These are phyloP conservation scores for Eumaeus atala DNA, from an alignment of 1,140 invertebrate genomes.

Conservation along the genomic window DNA sequence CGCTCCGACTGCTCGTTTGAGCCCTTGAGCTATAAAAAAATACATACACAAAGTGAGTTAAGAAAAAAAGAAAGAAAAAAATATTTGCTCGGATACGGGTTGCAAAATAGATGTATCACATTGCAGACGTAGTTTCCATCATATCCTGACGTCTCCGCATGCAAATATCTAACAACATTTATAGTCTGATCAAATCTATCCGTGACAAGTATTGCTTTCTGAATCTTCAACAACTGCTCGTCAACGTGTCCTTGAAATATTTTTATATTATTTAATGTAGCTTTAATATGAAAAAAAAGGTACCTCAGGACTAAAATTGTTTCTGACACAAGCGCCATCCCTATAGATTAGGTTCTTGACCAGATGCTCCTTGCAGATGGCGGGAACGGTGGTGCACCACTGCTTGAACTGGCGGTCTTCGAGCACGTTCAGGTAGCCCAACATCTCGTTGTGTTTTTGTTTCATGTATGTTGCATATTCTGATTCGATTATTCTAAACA, in stretches of 20 bases:
- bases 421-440: constrained; percentile 44
- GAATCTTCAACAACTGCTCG: constrained; percentile 75
- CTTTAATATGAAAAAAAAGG: constrained; percentile 6
- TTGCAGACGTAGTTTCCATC: no score
- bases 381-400: constrained; percentile 53
- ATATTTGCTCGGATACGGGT: no score
- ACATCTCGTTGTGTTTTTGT: constrained; percentile 62
- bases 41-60: no score
- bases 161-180: no score
- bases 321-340: constrained; percentile 59
- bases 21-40: no score
- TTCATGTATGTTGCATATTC: constrained; percentile 55
- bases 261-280: no score
- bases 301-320: constrained; percentile 64
- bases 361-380: constrained; percentile 49
- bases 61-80: no score
- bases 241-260: constrained; percentile 84
- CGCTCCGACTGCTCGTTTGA: no score
- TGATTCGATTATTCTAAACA: constrained; percentile 46
- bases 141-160: no score
- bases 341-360: constrained; percentile 61
- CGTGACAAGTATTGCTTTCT: constrained; percentile 62
- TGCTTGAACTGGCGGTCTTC: constrained; percentile 59
- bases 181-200: no score
- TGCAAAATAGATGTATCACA: no score